Base-by-base conservation (phyloP, 2,113 vertebrate genomes). In the Heterochromis multidens region DNA sequence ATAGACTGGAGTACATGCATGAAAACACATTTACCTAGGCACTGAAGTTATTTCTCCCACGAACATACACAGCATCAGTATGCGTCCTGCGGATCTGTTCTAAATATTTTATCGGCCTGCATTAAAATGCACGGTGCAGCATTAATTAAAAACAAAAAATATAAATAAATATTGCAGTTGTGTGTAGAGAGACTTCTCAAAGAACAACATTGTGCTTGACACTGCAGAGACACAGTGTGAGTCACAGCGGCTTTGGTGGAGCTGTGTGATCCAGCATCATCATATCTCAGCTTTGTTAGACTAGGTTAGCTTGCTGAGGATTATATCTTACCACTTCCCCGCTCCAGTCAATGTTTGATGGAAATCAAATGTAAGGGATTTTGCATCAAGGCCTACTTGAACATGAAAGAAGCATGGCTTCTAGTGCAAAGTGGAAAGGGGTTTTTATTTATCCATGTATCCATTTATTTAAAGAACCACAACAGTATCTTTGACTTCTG, bases 221-320 rank as follows among this genome's bases (percentile, higher is more conserved):
- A 49, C 58, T 67, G 84, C 63, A 81, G 60, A 87, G 35, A 58
- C 81, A 52, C 43, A 35, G 67, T 49, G 2, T 62, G 89, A 74
- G 59, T 89, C 85, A 67, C 83, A 65, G 35, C 80, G 72, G 43
- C 82, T 86, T 81, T 74, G 67, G 81, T 11, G 43, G 31, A 79
- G 58, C 74, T 23, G 40, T 82, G 80, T 91, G 92, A 92, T 90
- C 82, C 77, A 33, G 60, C 82, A 87, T 94, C 87, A 86, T 89
- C 88, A 91, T 27, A 72, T 49, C 80, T 67, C 82, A 35, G 82
- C 85, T 85, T 65, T 77, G 35, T 83, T 56, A 46, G 59, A 84
- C 70, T 63, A 13, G 31, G 49, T 89, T 87, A 16, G 8, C 81
- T 89, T 23, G 74, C 70, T 63, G 46, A 54, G 43, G 67, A 88